Base-by-base conservation (phyloP, 2,888 invertebrate genomes). In the Melitaea athalia region DNA sequence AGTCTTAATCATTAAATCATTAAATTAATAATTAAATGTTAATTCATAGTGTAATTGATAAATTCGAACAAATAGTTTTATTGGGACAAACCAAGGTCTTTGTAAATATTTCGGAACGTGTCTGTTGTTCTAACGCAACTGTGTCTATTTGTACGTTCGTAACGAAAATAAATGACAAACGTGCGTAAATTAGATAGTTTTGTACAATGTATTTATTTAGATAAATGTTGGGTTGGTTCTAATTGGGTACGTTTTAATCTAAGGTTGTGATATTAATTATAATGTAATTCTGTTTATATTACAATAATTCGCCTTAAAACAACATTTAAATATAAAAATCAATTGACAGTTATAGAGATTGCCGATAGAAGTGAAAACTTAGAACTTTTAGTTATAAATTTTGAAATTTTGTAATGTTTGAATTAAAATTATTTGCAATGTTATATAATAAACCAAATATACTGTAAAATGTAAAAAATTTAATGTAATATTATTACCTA, bases 41-140 rank as follows among this genome's bases (percentile, higher is more conserved):
- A 14, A 8, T 14, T n/a, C n/a, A 33, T 14, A 55, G n/a, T 7
- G 33, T 14, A 31, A 55, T 55, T 5, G 14, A 55, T 55, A 12
- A 55, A n/a, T n/a, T 55, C n/a, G 5, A 53, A 38, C 8, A 38
- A 55, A 55, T 55, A 55, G 53, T 31, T 53, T 7, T 31, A 31
- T 53, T 53, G 12, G 7, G n/a, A 55, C 31, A n/a, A 33, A 31
- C 33, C 53, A 33, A 55, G n/a, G 33, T 15, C 53, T 55, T 55
- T 33, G 53, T 33, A 55, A 14, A 55, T 55, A 55, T 55, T 55
- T 55, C 7, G 33, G 0, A 33, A 55, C 10, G 10, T 33, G 53
- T 33, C 33, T 55, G 33, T 33, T 53, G 33, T 55, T 14, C 33
- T 33, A 33, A 55, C 33, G 33, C 14, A 55, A 31, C 6, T 11